Base-by-base conservation (phyloP, 1,140 invertebrate species). In the Parasteatoda tepidariorum region DNA sequence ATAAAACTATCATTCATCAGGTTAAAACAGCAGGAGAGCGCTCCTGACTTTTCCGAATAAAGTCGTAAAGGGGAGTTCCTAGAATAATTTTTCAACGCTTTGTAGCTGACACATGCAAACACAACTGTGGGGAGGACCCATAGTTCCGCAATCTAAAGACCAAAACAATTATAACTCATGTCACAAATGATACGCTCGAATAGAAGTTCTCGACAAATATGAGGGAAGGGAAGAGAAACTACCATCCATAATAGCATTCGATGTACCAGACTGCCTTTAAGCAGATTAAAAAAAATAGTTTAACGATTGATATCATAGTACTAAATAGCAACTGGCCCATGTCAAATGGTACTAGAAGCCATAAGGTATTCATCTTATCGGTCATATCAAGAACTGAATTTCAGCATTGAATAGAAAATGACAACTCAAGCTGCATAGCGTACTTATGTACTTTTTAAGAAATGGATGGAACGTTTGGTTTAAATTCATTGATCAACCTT, bases 11-110 rank as follows among this genome's bases (percentile, higher is more conserved):
- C 48, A 54, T 30, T 71, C 38, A 57, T 54, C 68, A n/a, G 41
- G 11, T 55, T 30, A 13, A 31, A 71, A 71, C 68, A 71, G 68
- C 68, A 71, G 28, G 68, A 71, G 48, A 57, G 48, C 66, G 26
- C 4, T 48, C 28, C n/a, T 7, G 41, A 54, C 13, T 41, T 41
- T 48, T 41, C 3, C 22, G 38, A 68, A n/a, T 11, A 41, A n/a
- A 22, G 24, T 48, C 68, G 30, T 38, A 71, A 48, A 48, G 68
- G 48, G 68, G 48, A 71, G 68, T 71, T 71, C 68, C 26, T 57
- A 28, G 55, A 71, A 31, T 18, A 71, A 71, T 71, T 71, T 71
- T 71, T 71, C 68, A 71, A 48, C 66, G 9, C 34, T 66, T 66
- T 31, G 5, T 0, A n/a, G n/a, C n/a, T n/a, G n/a, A n/a, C n/a